Evolutionary conservation across 2,888 invertebrate species (phyloP).

Genomic region (Ceriagrion tenellum): DNA sequence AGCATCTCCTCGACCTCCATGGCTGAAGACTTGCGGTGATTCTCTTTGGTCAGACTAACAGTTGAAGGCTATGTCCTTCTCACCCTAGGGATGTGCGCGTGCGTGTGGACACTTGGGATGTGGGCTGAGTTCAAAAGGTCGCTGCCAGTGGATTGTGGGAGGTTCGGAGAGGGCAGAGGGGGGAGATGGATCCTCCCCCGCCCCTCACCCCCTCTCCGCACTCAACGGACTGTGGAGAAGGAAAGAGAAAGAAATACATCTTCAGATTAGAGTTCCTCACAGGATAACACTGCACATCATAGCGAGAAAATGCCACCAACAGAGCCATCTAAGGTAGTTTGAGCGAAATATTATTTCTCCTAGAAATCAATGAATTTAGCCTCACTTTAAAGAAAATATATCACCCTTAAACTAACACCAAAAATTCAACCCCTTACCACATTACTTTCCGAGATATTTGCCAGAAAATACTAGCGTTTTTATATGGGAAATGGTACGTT

Average conservation of each 20-base stretch:
- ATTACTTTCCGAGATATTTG: too few species aligned
- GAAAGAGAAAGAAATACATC: background rate
- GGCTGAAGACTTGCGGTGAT: background rate
- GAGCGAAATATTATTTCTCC: too few species aligned
- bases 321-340: too few species aligned
- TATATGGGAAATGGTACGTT: too few species aligned
- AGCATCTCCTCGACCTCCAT: conserved; percentile 79
- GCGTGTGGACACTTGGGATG: background rate
- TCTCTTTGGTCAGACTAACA: background rate
- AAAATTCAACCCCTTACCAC: too few species aligned
- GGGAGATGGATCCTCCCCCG: background rate
- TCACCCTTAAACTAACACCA: too few species aligned
- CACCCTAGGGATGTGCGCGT: background rate
- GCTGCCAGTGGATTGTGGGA: background rate
- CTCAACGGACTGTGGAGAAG: background rate
- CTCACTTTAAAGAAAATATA: too few species aligned
- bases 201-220: conserved; percentile 25
- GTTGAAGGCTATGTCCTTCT: background rate
- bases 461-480: too few species aligned
- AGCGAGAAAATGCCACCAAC: too few species aligned
- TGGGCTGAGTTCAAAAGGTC: background rate
- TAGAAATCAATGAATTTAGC: too few species aligned
- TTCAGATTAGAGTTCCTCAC: too few species aligned
- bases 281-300: too few species aligned
- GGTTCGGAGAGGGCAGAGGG: background rate